Conservation (phyloP, 2,797 vertebrate species). For the Urocyon cinereoargenteus region DNA sequence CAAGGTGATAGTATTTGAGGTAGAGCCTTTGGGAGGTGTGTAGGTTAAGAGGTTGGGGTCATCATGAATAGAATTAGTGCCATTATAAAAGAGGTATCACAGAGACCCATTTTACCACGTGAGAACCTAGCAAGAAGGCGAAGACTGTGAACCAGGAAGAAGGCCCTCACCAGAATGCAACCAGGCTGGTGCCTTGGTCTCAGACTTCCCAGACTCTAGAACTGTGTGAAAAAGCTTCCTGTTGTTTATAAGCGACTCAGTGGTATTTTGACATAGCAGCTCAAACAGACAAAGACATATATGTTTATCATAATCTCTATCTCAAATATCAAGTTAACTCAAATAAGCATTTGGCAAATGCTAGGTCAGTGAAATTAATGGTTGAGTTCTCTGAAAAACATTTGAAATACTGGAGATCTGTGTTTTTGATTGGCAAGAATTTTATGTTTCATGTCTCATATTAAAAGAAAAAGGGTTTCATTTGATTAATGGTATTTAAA, state of each 20-base stretch:
- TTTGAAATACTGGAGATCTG: background rate
- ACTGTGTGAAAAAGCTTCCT: background rate
- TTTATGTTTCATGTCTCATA: background rate
- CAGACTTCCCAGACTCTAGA: background rate
- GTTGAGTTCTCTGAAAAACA: background rate
- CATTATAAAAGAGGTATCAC: background rate
- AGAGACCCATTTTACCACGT: background rate
- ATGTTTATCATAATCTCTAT: background rate
- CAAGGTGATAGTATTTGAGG: background rate
- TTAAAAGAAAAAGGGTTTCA: background rate
- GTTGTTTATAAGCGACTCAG: background rate
- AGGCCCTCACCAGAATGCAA: background rate
- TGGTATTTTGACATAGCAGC: background rate
- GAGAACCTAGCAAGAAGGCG: background rate
- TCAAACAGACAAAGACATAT: background rate
- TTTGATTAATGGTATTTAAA: background rate
- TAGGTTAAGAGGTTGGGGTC: background rate
- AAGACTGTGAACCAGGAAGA: background rate
- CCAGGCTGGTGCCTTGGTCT: too few relatives aligned
- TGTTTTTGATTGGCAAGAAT: background rate
- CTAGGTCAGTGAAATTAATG: background rate
- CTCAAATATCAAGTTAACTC: background rate
- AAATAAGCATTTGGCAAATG: slow-evolving; percentile 6
- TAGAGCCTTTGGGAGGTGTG: background rate
- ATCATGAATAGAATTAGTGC: background rate